Evolutionary conservation across 2,888 invertebrate species (phyloP), one percentile per base, ranked within the genome.

Genomic region (Pristionchus fissidentatus): DNA sequence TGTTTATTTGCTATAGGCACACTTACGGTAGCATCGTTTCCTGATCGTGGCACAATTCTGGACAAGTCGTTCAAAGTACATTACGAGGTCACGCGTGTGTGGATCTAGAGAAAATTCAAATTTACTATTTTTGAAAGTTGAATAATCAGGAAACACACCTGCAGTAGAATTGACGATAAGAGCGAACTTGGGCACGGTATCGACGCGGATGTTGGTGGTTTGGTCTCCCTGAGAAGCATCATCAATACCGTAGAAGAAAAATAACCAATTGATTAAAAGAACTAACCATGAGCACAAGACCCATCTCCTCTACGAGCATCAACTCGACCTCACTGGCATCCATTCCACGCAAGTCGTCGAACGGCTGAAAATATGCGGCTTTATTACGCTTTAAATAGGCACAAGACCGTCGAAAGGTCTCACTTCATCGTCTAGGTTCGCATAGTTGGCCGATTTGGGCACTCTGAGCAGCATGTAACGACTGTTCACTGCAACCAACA

Each of bases 1-100:
- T 60, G 22, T 7, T 7, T 29, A 13, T 32, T 26, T 19, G 32
- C 15, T 15, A 55, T 66, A 13, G 35, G n/a, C 3, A 41, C 3
- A 62, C 80, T 81, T 19, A 81, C 80, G 60, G 26, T 81, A 81
- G 62, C 80, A 81, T 81, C 80, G 43, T n/a, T 81, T 81, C 32
- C 80, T 41, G 41, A 81, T 81, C 7, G 46, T 60, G 2, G 62
- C 60, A 32, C 80, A 62, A 46, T 81, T 57, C 43, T 57, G 26
- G 19, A 81, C 43, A 41, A 62, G 15, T 13, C 46, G 43, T 29
- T 81, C 80, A 15, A 81, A 81, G 29, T 62, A 62, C 62, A 62
- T 62, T 13, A 81, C 60, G 26, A 46, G 62, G 13, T 29, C 62
- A 22, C 80, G 80, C 13, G 29, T 35, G 62, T 81, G 62, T 19